These are phyloP conservation scores for Mormyrops boulengeri DNA, from an alignment of 2,797 vertebrate species.

Conservation along the genomic window DNA sequence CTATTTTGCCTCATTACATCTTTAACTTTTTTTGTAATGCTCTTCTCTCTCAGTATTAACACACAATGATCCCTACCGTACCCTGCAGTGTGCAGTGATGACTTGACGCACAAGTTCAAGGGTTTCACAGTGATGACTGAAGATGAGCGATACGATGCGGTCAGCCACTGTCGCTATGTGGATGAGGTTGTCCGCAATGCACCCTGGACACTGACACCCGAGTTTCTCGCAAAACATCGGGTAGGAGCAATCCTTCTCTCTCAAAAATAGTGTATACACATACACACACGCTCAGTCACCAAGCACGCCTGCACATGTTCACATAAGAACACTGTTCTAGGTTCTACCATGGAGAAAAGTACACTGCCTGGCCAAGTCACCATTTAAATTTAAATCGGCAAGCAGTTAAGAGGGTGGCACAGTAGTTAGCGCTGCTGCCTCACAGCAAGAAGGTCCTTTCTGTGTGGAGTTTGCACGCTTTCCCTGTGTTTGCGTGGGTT, in stretches of 20 bases:
- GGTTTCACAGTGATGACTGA: constrained; percentile 98
- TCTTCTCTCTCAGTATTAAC: neutral
- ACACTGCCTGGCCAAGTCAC: neutral
- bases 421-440: neutral
- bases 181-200: constrained; percentile 92
- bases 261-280: neutral
- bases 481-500: neutral
- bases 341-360: neutral
- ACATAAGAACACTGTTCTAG: neutral
- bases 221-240: constrained; percentile 82
- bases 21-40: neutral
- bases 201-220: constrained; percentile 83
- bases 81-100: constrained; percentile 85
- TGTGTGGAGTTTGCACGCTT: neutral
- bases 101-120: constrained; percentile 90
- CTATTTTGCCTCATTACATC: neutral
- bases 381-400: neutral
- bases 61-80: neutral
- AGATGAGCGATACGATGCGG: constrained; percentile 84
- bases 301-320: neutral
- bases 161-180: constrained; percentile 92
- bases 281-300: neutral
- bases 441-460: neutral
- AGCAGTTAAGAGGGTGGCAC: neutral
- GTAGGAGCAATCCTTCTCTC: constrained; percentile 53